These are phyloP conservation scores for Hypotaenidia philippensis DNA, from an alignment of 2,797 vertebrate species.

Conservation along the genomic window DNA sequence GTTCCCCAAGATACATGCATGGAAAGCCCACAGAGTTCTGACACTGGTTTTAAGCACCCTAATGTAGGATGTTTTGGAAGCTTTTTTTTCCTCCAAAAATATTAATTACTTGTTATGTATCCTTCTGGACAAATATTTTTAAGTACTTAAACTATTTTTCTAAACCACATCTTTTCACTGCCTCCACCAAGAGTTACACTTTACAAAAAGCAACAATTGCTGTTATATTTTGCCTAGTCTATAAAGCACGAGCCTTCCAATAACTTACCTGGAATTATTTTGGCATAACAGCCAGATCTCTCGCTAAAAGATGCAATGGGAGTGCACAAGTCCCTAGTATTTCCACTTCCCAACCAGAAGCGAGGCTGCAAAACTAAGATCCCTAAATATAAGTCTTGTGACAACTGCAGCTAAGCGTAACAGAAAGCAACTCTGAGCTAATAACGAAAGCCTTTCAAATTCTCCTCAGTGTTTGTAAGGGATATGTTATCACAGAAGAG, in stretches of 20 bases:
- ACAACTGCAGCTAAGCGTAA: neutral
- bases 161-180: neutral
- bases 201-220: neutral
- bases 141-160: neutral
- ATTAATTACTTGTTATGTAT: fast-evolving
- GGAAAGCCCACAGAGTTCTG: neutral
- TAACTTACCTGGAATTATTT: neutral
- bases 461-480: neutral
- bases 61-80: neutral
- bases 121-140: neutral
- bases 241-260: neutral
- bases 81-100: neutral
- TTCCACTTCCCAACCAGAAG: neutral
- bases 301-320: neutral
- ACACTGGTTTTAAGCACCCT: neutral
- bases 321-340: neutral
- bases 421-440: neutral
- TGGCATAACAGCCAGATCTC: neutral
- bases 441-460: neutral
- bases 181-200: neutral
- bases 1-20: neutral
- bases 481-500: neutral
- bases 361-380: neutral
- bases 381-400: neutral
- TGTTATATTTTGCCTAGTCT: neutral